phyloP scores from a whole-genome alignment of 2,888 invertebrate species.

The Melanostoma mellinum region DNA sequence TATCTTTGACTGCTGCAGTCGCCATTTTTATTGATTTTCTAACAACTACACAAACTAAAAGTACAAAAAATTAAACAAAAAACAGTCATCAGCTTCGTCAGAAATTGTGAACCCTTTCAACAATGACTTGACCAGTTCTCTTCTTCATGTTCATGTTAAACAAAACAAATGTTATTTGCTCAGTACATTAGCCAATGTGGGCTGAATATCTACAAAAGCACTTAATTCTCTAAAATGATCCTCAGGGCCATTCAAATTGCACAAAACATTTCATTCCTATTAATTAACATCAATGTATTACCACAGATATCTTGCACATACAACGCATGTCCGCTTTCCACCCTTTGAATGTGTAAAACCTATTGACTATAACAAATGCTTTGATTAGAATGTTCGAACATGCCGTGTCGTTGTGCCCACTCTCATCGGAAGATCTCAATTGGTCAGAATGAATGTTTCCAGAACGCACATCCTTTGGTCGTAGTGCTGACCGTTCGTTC shows the following conservation, averaged over 20 bases:
- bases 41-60: too few relatives aligned
- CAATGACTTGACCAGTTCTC: too few relatives aligned
- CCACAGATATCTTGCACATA: constrained; percentile 38
- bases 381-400: constrained; percentile 67
- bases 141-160: too few relatives aligned
- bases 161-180: not conserved
- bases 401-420: constrained; percentile 58
- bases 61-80: too few relatives aligned
- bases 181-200: not conserved
- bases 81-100: too few relatives aligned
- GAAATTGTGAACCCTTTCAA: too few relatives aligned
- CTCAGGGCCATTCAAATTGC: not conserved
- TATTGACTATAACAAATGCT: constrained; percentile 16
- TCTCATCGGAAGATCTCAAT: constrained; percentile 64
- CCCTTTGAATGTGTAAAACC: not conserved
- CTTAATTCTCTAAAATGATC: constrained; percentile 8
- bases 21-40: too few relatives aligned
- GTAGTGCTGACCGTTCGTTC: not conserved
- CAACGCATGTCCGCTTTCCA: constrained; percentile 30
- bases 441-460: constrained; percentile 52
- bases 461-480: constrained; percentile 29
- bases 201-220: constrained; percentile 25
- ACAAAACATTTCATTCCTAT: constrained; percentile 37
- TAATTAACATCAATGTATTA: constrained; percentile 64
- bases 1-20: too few relatives aligned